Conservation (phyloP, 2,797 vertebrate genomes). For the Urocyon cinereoargenteus region DNA sequence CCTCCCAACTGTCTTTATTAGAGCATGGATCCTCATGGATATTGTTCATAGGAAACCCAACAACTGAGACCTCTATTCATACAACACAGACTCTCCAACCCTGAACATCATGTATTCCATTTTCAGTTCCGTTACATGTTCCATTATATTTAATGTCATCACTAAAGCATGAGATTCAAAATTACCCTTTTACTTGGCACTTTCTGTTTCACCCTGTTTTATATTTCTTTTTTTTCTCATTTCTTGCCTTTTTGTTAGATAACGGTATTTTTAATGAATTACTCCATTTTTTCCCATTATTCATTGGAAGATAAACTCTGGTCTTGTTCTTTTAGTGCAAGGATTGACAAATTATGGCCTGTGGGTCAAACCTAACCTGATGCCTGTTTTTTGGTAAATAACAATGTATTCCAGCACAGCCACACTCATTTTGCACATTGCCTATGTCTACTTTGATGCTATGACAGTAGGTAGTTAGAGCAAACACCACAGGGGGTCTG, state of each 20-base stretch:
- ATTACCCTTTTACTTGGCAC: neutral
- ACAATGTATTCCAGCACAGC: neutral
- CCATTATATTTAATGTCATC: neutral
- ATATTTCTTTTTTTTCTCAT: neutral
- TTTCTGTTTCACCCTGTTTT: neutral
- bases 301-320: neutral
- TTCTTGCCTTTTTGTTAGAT: constrained; percentile 25
- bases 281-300: neutral
- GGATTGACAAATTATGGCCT: neutral
- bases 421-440: neutral
- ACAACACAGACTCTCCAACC: neutral
- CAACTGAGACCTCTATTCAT: neutral
- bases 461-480: neutral
- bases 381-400: neutral
- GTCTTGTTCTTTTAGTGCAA: neutral
- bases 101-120: neutral
- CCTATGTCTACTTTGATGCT: neutral
- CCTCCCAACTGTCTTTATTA: neutral
- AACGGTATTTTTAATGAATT: neutral
- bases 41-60: neutral
- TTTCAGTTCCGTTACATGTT: neutral
- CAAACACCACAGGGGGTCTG: neutral
- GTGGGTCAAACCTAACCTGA: neutral
- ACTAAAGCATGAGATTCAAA: neutral
- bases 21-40: neutral